Percentiles rank a stretch among this genome's conserved stretches.
These are phyloP conservation scores for Theodoxus fluviatilis DNA, from an alignment of 2,888 invertebrate species.

Conservation along the genomic window DNA sequence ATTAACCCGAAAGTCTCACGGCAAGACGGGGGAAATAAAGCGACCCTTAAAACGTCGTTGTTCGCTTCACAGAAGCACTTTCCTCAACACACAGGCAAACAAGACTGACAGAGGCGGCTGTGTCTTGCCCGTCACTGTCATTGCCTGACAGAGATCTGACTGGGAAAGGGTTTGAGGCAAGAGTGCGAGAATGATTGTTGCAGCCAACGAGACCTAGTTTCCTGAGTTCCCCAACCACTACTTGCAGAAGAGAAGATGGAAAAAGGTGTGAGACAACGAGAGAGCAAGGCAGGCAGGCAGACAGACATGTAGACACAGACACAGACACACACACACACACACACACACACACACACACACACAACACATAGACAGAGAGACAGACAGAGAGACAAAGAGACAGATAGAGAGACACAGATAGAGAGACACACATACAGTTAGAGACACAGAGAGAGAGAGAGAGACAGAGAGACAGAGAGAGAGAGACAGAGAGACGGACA, in stretches of 20 bases:
- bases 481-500: background rate
- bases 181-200: background rate
- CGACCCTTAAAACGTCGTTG: no score
- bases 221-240: conserved; percentile 37
- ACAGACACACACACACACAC: conserved; percentile 15
- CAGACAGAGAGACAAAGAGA: conserved; percentile 1
- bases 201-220: background rate
- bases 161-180: background rate
- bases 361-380: background rate
- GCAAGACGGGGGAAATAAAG: no score
- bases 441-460: background rate
- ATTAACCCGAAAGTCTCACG: no score
- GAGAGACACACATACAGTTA: background rate
- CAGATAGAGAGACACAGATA: background rate
- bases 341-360: conserved; percentile 10
- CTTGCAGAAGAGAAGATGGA: conserved; percentile 28
- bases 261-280: background rate
- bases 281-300: background rate
- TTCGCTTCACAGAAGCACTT: no score
- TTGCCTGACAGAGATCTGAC: background rate
- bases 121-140: no score
- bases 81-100: no score
- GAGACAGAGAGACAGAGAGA: background rate
- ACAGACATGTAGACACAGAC: background rate
- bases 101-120: no score